phyloP scores from a whole-genome alignment of 2,113 vertebrate species.

The Semnornis frantzii region DNA sequence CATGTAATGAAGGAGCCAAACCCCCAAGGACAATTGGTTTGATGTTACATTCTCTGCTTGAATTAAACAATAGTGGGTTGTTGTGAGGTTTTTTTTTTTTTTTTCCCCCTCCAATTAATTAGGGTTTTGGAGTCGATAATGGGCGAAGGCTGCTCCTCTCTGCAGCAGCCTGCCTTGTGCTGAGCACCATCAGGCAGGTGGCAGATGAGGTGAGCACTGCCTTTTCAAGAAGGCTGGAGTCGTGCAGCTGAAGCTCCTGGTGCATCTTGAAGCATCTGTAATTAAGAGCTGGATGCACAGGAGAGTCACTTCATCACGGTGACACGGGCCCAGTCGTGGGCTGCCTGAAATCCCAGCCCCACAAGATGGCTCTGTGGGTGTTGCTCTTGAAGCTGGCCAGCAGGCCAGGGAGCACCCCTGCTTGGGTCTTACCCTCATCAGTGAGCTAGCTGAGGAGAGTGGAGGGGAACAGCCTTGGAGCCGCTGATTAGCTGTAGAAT shows the following conservation, averaged over 20 bases:
- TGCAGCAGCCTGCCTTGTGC: background rate
- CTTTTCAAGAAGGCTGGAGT: background rate
- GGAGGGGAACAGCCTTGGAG: background rate
- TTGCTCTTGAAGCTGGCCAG: background rate
- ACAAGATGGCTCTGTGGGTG: rapidly evolving
- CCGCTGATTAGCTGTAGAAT: background rate
- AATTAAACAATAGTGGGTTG: background rate
- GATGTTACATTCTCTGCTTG: conserved; percentile 16
- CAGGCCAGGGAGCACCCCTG: background rate
- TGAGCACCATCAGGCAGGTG: background rate
- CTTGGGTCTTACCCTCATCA: rapidly evolving
- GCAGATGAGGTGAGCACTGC: background rate
- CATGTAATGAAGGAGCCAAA: conserved; percentile 38
- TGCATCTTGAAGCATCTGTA: background rate
- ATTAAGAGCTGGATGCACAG: background rate
- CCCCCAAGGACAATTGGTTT: conserved; percentile 33
- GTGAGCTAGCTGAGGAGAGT: background rate
- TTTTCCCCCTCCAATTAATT: background rate
- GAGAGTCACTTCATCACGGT: rapidly evolving
- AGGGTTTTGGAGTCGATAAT: background rate
- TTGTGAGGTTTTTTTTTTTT: too few species aligned
- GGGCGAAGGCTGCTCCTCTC: background rate
- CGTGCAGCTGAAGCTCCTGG: background rate
- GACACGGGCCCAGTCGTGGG: rapidly evolving
- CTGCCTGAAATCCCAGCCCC: background rate